These are phyloP conservation scores for Schizothorax lantsangensis DNA, from an alignment of 2,797 vertebrate species.

Conservation along the genomic window DNA sequence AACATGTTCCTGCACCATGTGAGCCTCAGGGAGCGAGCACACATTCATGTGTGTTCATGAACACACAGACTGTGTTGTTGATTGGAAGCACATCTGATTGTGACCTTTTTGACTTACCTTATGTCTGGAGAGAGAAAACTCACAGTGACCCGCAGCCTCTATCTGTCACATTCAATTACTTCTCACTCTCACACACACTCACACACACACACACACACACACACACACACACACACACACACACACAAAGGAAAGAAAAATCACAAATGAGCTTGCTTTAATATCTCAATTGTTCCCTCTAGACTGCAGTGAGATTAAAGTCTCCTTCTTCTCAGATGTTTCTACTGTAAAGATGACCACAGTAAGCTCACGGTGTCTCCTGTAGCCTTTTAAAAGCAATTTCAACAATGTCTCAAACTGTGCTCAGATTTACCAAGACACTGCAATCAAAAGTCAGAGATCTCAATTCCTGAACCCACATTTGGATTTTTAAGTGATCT, in stretches of 20 bases:
- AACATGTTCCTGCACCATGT: background rate
- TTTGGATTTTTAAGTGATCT: background rate
- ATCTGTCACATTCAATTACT: constrained; percentile 33
- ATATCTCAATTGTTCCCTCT: background rate
- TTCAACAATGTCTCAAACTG: background rate
- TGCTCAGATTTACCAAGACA: background rate
- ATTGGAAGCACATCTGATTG: constrained; percentile 22
- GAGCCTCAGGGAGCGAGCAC: background rate
- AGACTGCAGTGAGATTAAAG: background rate
- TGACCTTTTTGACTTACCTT: constrained; percentile 39
- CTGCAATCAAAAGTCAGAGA: background rate
- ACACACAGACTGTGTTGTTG: constrained; percentile 20
- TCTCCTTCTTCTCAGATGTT: background rate
- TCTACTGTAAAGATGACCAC: too few relatives aligned
- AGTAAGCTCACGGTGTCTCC: background rate
- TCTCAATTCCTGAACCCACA: background rate
- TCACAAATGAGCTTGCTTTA: constrained; percentile 10
- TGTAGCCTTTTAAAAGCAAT: background rate
- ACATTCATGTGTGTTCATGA: too few relatives aligned
- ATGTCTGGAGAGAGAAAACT: constrained; percentile 20
- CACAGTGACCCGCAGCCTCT: constrained; percentile 20
- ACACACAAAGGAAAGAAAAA: background rate
- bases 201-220: background rate
- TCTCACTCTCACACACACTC: background rate
- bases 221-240: background rate